A percentile compares a stretch with the other conserved stretches of the same genome.
Conservation (phyloP, 2,113 vertebrate genomes). For the Xiphias gladius region DNA sequence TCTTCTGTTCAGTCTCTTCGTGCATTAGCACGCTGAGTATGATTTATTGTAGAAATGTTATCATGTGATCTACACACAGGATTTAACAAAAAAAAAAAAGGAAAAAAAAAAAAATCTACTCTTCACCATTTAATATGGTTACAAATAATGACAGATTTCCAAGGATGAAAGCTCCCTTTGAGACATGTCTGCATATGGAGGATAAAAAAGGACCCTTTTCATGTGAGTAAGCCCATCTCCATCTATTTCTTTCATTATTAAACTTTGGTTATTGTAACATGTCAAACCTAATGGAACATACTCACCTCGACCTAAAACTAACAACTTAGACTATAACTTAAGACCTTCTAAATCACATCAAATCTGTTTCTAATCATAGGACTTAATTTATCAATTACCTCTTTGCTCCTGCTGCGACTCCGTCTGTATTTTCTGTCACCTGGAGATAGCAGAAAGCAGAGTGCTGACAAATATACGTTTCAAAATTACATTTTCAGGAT, state of each 20-base stretch:
- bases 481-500: not conserved
- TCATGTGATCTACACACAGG: slow-evolving; percentile 99
- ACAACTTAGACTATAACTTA: slow-evolving; percentile 51
- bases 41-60: slow-evolving; percentile 99
- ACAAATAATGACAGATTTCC: slow-evolving; percentile 72
- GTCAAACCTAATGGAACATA: slow-evolving; percentile 79
- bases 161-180: slow-evolving; percentile 66
- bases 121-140: slow-evolving; percentile 76
- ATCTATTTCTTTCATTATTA: slow-evolving; percentile 81
- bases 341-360: slow-evolving; percentile 67
- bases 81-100: slow-evolving; percentile 91
- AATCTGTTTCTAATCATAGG: slow-evolving; percentile 65
- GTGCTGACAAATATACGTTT: not conserved
- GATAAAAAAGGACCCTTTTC: slow-evolving; percentile 79
- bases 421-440: slow-evolving; percentile 90
- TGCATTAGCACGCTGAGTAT: slow-evolving; percentile 99
- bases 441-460: slow-evolving; percentile 50
- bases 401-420: slow-evolving; percentile 99
- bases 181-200: slow-evolving; percentile 64
- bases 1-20: slow-evolving; percentile 99
- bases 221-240: slow-evolving; percentile 86
- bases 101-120: slow-evolving; percentile 83
- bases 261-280: slow-evolving; percentile 68
- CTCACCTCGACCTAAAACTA: slow-evolving; percentile 90
- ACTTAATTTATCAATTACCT: slow-evolving; percentile 95